Base-by-base conservation (phyloP, 2,797 vertebrate genomes). In the Heterohyrax brucei region DNA sequence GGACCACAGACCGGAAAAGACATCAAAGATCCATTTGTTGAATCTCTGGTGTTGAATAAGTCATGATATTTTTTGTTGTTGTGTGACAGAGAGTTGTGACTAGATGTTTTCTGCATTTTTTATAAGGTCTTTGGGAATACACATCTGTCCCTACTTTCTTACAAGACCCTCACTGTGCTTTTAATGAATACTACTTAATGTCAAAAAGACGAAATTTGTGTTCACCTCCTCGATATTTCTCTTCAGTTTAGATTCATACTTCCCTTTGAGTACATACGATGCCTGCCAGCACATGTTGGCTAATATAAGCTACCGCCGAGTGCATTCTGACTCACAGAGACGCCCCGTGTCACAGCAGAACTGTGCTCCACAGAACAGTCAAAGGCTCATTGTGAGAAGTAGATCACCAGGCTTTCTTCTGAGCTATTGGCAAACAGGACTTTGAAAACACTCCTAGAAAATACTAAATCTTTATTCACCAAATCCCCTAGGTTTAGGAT, bases 31-130 rank as follows among this genome's bases (percentile, higher is more conserved):
- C 16, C 19, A 22, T 75, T 89, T 79, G 89, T 81, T 66, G 44
- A 84, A 46, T 81, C 68, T 87, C 86, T 93, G 12, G 77, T 85
- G 92, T 95, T 84, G 92, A 95, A 91, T 76, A 95, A 94, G 89
- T 68, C 2, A 0, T 64, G 82, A 75, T 61, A 93, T 80, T 80
- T 22, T 7, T 82, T 33, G 50, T 66, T 76, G 66, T 89, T 33
- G 66, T 89, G 78, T 90, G 75, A 81, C 86, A 77, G 2, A 90
- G 78, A 95, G 24, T 62, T 85, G 44, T 66, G 68, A 77, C 39
- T 91, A 73, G 81, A 75, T 94, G 56, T 94, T 93, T 94, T 94
- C 81, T 64, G 93, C 33, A 87, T 93, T 95, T 91, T 96, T 73
- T 46, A 91, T 75, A 21, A 83, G 62, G 68, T 87, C 80, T 39